Base-by-base conservation (phyloP, 2,888 invertebrate genomes). In the Melanargia galathea region DNA sequence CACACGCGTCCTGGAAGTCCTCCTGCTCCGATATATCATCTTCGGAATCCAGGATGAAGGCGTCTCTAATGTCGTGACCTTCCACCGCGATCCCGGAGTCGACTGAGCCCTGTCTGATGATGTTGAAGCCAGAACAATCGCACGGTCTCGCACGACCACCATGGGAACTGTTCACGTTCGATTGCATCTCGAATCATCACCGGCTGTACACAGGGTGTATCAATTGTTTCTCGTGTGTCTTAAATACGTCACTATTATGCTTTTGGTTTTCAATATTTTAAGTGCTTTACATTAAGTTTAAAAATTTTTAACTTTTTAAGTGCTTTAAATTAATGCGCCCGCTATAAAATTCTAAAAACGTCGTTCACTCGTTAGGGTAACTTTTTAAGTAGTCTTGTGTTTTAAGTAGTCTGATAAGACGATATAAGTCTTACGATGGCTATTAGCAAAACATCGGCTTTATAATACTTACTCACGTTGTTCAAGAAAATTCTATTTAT, bases 1-100 rank as follows among this genome's bases (percentile, higher is more conserved):
- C 73, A 20, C 66, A 64, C 30, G 67, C 67, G 62, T 77, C 74
- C 33, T 73, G 66, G 40, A 75, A 75, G 16, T 77, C 75, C 22
- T 83, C 82, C 38, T 11, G 45, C 30, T 79, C 76, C 5, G 81
- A 79, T 75, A 81, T 79, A 51, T 76, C 76, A 70, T 75, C 77
- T 20, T 79, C 78, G 16, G 75, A 73, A 46, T 79, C 80, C 73
- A 77, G 73, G 63, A 54, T 73, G 54, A 59, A 33, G n/a, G 33
- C 1, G 20, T 60, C 40, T 26, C 51, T 55, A n/a, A 43, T 24
- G 22, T 70, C 68, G 33, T 77, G 45, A 18, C 16, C 40, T 26
- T 51, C 73, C 35, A 78, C 80, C 33, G 73, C 75, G 18, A 82
- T 79, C 1, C 82, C 84, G 11, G 83, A 83, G 68, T 85, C 82